phyloP scores from a whole-genome alignment of 2,113 vertebrate genomes.

The Alosa alosa region DNA sequence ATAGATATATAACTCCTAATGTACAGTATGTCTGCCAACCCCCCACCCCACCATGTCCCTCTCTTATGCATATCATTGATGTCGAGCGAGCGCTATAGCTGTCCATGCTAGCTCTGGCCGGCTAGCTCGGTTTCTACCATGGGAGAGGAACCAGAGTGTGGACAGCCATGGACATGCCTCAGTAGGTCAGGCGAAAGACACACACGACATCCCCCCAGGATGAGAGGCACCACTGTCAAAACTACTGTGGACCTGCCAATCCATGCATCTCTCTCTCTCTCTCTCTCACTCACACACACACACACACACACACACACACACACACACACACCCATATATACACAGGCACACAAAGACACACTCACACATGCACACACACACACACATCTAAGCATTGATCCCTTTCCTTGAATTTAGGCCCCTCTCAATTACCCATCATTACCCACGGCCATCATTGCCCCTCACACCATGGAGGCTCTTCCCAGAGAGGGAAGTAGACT shows the following conservation, averaged over 20 bases:
- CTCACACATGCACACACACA: not conserved
- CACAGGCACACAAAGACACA: conserved; percentile 18
- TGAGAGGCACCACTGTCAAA: conserved; percentile 63
- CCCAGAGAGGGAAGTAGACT: not conserved
- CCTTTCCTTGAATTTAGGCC: not conserved
- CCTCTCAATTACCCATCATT: not conserved
- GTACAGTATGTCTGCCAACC: not conserved
- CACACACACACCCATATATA: not conserved
- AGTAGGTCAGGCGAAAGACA: conserved; percentile 67
- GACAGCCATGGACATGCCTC: conserved; percentile 61
- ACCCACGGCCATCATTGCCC: not conserved
- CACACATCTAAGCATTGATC: not conserved
- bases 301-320: conserved; percentile 22
- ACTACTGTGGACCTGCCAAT: conserved; percentile 47
- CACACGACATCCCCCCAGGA: conserved; percentile 54
- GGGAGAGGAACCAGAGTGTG: conserved; percentile 63
- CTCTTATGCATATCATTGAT: conserved; percentile 62
- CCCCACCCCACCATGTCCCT: not conserved
- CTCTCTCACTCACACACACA: conserved; percentile 34
- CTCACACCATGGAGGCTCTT: not conserved
- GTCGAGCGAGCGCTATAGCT: conserved; percentile 42
- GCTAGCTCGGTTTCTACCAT: conserved; percentile 33
- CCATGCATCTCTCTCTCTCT: conserved; percentile 51
- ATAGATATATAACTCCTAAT: conserved; percentile 55
- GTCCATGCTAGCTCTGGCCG: conserved; percentile 53